Evolutionary conservation across 2,888 invertebrate species (phyloP).

Genomic region (Furcula furcula): DNA sequence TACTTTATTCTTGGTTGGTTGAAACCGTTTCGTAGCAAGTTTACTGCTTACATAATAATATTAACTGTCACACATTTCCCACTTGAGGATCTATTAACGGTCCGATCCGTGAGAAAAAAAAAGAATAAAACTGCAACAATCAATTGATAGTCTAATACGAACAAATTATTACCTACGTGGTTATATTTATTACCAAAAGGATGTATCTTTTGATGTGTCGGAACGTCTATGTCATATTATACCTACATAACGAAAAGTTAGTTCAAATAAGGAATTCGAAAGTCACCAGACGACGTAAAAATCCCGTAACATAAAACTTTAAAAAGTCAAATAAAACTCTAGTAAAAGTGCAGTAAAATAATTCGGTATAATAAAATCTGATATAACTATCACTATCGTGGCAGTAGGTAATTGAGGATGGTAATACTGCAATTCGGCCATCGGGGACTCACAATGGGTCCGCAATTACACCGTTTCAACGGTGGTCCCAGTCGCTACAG

Average conservation of each 20-base stretch:
- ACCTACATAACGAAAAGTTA: background rate
- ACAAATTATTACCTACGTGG: no score
- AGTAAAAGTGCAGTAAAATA: conserved; percentile 28
- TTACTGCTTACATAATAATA: no score
- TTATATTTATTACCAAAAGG: no score
- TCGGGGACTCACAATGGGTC: conserved; percentile 51
- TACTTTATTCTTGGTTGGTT: no score
- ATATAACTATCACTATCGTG: conserved; percentile 28
- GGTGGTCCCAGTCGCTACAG: conserved; percentile 31
- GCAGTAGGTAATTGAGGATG: conserved; percentile 34
- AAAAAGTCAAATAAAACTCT: conserved; percentile 33
- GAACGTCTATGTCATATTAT: no score
- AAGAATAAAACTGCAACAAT: no score
- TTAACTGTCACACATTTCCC: no score
- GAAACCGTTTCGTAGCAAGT: no score
- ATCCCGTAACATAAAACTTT: conserved; percentile 24
- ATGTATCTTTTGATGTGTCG: no score
- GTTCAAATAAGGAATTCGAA: conserved; percentile 18
- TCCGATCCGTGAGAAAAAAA: no score
- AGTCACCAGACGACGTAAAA: conserved; percentile 7
- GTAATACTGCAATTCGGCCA: conserved; percentile 48
- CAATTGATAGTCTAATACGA: no score
- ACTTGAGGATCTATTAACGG: no score
- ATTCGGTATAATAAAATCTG: conserved; percentile 23
- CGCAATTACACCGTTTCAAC: conserved; percentile 58